Evolutionary conservation across 2,113 vertebrate species (phyloP), one percentile per base, ranked within the genome.

Genomic region (Elanus axillaris): DNA sequence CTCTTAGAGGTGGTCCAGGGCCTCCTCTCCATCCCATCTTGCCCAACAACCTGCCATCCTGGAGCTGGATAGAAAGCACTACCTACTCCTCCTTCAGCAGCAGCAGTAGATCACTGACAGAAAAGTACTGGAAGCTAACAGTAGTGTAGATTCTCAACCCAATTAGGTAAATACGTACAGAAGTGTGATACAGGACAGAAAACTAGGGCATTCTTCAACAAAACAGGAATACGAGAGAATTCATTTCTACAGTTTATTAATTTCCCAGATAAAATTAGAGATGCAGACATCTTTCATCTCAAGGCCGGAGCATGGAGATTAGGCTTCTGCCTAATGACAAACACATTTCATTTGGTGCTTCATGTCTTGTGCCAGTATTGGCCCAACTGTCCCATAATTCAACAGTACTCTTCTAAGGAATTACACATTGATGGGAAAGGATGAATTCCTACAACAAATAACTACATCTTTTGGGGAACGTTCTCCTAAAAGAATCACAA

Each of bases 251-350:
- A 87, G 7, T 0, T 93, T 75, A 81, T 74, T 93, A 16, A 87
- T 89, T 84, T 91, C 47, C 14, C n/a, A 89, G 56, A 62, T 93
- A 94, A 84, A 95, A 93, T 69, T 12, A 91, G 52, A 95, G 76
- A 91, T 58, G 34, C 15, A 58, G 45, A 11, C 7, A 74, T 66
- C 55, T 88, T 94, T 89, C 50, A 67, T 47, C 9, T 23, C 69
- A 77, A 67, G 36, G 63, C 56, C 12, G 2, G 1, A 81, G 45
- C 43, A 78, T 7, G 29, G 76, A 87, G 50, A 86, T 62, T 21
- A 88, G 40, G 38, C 56, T 96, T 76, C 50, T 92, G 50, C n/a
- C 36, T 83, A 77, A 52, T 56, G 79, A 93, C 29, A 93, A 89
- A 75, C 23, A 68, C 18, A 56, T 59, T 47, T 85, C 56, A 82